Conservation (phyloP, 2,113 vertebrate genomes). For the Choloepus hoffmanni region DNA sequence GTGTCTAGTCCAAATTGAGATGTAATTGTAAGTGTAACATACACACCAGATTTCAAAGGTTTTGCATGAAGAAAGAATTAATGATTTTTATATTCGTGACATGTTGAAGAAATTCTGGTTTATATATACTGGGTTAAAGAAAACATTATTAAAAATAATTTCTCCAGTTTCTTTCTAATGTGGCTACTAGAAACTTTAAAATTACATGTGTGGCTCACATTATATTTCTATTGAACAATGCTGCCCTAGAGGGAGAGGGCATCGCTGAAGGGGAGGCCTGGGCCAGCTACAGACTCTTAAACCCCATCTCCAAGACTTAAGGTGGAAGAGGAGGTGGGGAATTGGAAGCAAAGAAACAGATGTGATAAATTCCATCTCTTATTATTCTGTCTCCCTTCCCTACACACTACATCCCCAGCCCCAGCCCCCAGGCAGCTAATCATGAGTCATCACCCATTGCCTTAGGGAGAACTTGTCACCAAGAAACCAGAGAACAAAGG, state of each 20-base stretch:
- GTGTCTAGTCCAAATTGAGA: not conserved
- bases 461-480: not conserved
- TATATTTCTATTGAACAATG: not conserved
- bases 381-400: not conserved
- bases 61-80: not conserved
- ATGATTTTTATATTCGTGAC: not conserved
- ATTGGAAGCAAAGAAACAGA: not conserved
- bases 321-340: not conserved
- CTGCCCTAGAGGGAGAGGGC: not conserved
- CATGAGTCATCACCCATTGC: constrained; percentile 35
- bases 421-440: not conserved
- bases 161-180: not conserved
- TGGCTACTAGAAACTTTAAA: not conserved
- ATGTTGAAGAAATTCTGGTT: not conserved
- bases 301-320: not conserved
- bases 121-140: not conserved
- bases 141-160: constrained; percentile 18
- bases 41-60: not conserved
- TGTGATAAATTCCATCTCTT: not conserved
- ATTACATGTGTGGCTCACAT: not conserved
- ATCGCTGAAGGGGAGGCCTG: not conserved
- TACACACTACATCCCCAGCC: not conserved
- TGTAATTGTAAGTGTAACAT: not conserved
- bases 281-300: not conserved
- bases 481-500: constrained; percentile 3